Conservation (phyloP, 2,113 vertebrate genomes). For the Fulica atra region DNA sequence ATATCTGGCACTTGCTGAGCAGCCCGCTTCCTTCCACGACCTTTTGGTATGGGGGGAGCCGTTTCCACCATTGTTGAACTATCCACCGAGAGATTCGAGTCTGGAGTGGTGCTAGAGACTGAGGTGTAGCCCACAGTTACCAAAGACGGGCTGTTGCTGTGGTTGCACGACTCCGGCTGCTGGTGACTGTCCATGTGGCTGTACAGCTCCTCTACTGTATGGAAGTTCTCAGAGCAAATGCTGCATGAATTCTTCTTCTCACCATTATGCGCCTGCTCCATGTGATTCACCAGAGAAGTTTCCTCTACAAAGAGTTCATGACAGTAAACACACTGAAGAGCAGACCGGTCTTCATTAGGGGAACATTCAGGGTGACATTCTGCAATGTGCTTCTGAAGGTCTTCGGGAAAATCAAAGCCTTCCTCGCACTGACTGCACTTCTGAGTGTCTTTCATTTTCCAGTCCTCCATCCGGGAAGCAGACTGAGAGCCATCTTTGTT, state of each 20-base stretch:
- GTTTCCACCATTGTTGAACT: constrained; percentile 94
- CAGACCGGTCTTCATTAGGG: constrained; percentile 89
- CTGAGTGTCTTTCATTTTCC: constrained; percentile 95
- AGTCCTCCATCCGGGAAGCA: constrained; percentile 87
- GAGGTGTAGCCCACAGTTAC: constrained; percentile 96
- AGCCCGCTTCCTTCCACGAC: constrained; percentile 91
- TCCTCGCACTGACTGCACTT: constrained; percentile 98
- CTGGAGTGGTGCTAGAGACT: constrained; percentile 96
- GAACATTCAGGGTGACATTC: constrained; percentile 97
- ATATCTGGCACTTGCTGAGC: constrained; percentile 87
- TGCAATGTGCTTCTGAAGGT: constrained; percentile 95
- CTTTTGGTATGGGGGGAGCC: constrained; percentile 88
- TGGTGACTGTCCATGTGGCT: constrained; percentile 97
- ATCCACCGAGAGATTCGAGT: constrained; percentile 96
- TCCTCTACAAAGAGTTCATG: constrained; percentile 95
- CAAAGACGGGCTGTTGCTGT: constrained; percentile 95
- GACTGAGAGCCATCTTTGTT: constrained; percentile 88
- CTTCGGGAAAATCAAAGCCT: constrained; percentile 95
- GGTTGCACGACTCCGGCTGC: constrained; percentile 94
- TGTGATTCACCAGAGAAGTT: constrained; percentile 89
- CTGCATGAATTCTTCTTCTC: constrained; percentile 92
- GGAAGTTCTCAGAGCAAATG: constrained; percentile 93
- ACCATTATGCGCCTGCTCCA: constrained; percentile 89
- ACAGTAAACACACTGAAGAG: constrained; percentile 95
- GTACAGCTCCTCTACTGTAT: constrained; percentile 92